Percentiles rank a stretch among this genome's conserved stretches.
phyloP scores from a whole-genome alignment of 2,113 vertebrate genomes.

The Tychaedon coryphoeus region DNA sequence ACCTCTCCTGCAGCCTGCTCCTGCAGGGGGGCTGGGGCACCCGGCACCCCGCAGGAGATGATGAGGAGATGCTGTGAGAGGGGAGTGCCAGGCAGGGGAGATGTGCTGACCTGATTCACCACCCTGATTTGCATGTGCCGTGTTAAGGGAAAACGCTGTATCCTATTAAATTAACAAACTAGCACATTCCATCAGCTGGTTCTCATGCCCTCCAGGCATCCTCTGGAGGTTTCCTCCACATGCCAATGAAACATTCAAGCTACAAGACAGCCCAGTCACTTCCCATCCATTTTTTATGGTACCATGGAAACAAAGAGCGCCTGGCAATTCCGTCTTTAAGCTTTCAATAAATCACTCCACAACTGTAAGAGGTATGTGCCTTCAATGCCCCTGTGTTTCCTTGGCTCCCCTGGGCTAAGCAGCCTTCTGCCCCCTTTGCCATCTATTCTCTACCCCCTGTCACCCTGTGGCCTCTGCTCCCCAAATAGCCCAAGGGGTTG shows the following conservation, averaged over 20 bases:
- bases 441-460: neutral
- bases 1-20: neutral
- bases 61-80: neutral
- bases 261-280: slow-evolving; percentile 61
- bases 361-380: neutral
- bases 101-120: slow-evolving; percentile 46
- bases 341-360: slow-evolving; percentile 52
- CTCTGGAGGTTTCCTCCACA: slow-evolving; percentile 59
- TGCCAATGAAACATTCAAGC: slow-evolving; percentile 59
- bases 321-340: slow-evolving; percentile 22
- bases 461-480: neutral
- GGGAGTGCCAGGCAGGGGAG: neutral
- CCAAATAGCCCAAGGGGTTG: neutral
- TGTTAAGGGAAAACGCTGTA: slow-evolving; percentile 30
- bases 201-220: slow-evolving; percentile 62
- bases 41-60: neutral
- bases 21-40: neutral
- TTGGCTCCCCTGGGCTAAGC: neutral
- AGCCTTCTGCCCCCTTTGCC: neutral
- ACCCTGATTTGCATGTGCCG: neutral
- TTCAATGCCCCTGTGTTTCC: neutral
- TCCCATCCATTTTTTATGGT: slow-evolving; percentile 67
- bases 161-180: slow-evolving; percentile 64
- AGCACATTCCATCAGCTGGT: slow-evolving; percentile 54
- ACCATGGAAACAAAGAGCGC: slow-evolving; percentile 62